These are phyloP conservation scores for Eriocheir sinensis DNA, from an alignment of 1,140 invertebrate species.

Conservation along the genomic window DNA sequence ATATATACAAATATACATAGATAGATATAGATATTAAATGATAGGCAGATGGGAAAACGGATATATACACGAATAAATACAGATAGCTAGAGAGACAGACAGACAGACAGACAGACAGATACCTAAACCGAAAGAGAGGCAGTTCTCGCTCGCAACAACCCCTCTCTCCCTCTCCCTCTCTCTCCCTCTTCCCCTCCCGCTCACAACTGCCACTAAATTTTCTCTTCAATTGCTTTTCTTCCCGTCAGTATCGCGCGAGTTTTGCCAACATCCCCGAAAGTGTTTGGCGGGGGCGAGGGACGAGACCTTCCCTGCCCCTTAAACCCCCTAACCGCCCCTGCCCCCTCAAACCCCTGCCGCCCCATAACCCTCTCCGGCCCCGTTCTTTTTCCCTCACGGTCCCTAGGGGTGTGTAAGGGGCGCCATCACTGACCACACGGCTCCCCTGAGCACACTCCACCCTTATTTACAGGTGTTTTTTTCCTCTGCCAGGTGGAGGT, in stretches of 20 bases:
- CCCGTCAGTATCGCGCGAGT: not conserved
- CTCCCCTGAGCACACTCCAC: not conserved
- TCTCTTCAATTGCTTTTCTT: slow-evolving; percentile 12
- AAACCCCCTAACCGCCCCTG: too few relatives aligned
- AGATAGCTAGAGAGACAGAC: not conserved
- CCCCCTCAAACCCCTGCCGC: too few relatives aligned
- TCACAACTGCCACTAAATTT: not conserved
- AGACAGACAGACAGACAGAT: not conserved
- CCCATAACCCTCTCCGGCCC: not conserved
- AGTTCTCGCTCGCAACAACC: not conserved
- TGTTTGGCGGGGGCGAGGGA: not conserved
- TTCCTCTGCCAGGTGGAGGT: not conserved
- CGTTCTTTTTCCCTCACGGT: not conserved
- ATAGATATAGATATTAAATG: too few relatives aligned
- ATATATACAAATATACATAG: too few relatives aligned
- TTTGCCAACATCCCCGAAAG: slow-evolving; percentile 23
- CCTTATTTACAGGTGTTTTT: not conserved
- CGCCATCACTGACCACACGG: not conserved
- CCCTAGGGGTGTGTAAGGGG: not conserved
- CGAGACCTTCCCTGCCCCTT: too few relatives aligned
- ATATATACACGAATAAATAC: not conserved
- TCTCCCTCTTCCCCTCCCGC: too few relatives aligned
- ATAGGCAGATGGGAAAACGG: not conserved
- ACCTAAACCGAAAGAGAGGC: not conserved
- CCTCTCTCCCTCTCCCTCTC: too few relatives aligned